Base-by-base conservation (phyloP, 2,113 vertebrate genomes). In the Varanus komodoensis region DNA sequence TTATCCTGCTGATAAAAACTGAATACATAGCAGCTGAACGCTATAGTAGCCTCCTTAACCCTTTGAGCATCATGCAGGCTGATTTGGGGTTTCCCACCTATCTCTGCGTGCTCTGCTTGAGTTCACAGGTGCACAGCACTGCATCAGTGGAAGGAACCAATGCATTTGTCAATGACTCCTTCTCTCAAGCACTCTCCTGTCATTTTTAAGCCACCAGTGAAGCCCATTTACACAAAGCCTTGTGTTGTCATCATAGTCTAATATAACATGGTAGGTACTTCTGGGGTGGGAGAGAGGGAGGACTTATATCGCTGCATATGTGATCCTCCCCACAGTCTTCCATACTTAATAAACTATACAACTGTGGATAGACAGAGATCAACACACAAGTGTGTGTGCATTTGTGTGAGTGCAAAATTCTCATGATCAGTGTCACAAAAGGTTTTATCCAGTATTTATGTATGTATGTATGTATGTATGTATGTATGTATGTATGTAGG, bases 11-110 rank as follows among this genome's bases (percentile, higher is more conserved):
- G 38, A 44, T 44, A 44, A 44, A 44, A 44, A 44, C 38, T 44
- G 38, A 80, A 80, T 27, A 1, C 52, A 23, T 95, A 87, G 93
- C 89, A 93, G 92, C 95, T 95, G 94, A 94, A 96, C 9, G 61
- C 94, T 92, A 94, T 88, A 96, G 64, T 95, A 93, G 91, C 86
- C 83, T 96, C 80, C 92, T 98, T 97, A 98, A 97, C 97, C 93
- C 95, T 95, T 96, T 93, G 92, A 95, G 79, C 80, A 71, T 92
- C 89, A 21, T 75, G 38, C 38, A 44, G 92, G 80, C 23, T 93
- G 48, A 68, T 84, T 77, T 91, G 94, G 61, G 61, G 61, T 4
- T 64, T 21, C 11, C 5, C 50, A 8, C 3, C 38, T 4, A 21
- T 21, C 74, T 44, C 25, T 79, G 14, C 50, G 84, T 93, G 80